Conservation (phyloP, 1,140 invertebrate species). For the Drosophila elegans region DNA sequence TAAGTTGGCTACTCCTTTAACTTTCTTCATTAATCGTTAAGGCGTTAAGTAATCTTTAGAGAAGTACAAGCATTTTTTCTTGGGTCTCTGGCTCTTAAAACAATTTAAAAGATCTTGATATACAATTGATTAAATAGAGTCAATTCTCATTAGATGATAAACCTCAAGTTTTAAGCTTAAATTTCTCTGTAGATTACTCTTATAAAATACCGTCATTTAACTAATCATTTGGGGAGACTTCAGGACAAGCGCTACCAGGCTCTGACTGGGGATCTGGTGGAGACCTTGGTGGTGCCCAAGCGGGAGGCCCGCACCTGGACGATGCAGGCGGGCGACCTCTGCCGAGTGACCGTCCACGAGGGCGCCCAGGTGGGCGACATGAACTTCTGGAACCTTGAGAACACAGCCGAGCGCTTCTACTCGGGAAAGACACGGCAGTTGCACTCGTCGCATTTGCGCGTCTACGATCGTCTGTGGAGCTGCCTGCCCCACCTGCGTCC, state of each 20-base stretch:
- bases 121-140: not conserved
- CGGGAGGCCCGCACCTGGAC: constrained; percentile 84
- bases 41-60: not conserved
- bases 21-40: not conserved
- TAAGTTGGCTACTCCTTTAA: constrained; percentile 10
- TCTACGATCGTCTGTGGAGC: constrained; percentile 85
- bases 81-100: not conserved
- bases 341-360: constrained; percentile 83
- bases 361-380: constrained; percentile 85
- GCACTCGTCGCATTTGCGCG: constrained; percentile 84
- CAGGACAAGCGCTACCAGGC: constrained; percentile 72
- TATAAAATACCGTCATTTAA: no score
- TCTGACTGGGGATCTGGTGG: constrained; percentile 66
- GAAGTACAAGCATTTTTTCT: not conserved
- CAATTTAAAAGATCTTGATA: not conserved
- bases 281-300: constrained; percentile 81
- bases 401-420: constrained; percentile 85
- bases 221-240: not conserved
- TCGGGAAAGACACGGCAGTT: constrained; percentile 86
- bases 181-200: no score
- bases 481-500: constrained; percentile 85
- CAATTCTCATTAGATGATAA: not conserved
- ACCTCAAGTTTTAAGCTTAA: no score
- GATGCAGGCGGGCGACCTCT: constrained; percentile 83
- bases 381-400: constrained; percentile 86